These are phyloP conservation scores for Ormyrus labotus DNA, from an alignment of 2,888 invertebrate genomes.

Conservation along the genomic window DNA sequence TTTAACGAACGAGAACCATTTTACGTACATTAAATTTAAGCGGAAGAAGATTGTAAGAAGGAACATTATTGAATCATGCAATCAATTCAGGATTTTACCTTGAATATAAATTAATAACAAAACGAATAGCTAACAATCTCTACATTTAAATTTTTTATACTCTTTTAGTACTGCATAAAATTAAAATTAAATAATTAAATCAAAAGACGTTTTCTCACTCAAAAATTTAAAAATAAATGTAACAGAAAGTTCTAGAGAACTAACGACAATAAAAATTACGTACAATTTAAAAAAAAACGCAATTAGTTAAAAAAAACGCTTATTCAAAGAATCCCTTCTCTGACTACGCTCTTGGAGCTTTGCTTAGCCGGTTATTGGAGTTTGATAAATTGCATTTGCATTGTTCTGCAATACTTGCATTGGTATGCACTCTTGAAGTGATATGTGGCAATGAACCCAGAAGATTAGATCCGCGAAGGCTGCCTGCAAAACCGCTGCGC, in stretches of 20 bases:
- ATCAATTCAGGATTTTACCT: conserved; percentile 11
- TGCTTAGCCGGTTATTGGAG: conserved; percentile 66
- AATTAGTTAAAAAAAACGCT: conserved; percentile 3
- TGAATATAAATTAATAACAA: conserved; percentile 20
- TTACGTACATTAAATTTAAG: conserved; percentile 25
- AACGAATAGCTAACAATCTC: conserved; percentile 17
- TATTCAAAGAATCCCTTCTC: not conserved
- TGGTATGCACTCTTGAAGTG: conserved; percentile 72
- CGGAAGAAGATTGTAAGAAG: conserved; percentile 38
- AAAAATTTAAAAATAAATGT: conserved; percentile 32
- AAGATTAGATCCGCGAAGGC: conserved; percentile 71
- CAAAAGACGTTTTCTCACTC: conserved; percentile 5
- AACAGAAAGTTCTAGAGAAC: conserved; percentile 36
- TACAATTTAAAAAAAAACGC: conserved; percentile 23
- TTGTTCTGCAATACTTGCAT: conserved; percentile 70
- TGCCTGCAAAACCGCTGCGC: conserved; percentile 76
- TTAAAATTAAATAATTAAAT: conserved; percentile 12
- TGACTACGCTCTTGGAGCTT: conserved; percentile 68
- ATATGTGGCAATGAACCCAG: conserved; percentile 73
- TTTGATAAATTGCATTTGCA: conserved; percentile 72
- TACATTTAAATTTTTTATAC: conserved; percentile 23
- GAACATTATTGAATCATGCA: conserved; percentile 18
- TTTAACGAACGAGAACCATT: conserved; percentile 23
- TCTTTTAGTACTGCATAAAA: not conserved
- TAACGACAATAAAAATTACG: conserved; percentile 30